Base-by-base conservation (phyloP, 1,140 invertebrate genomes). In the Gonatopus flavifemur region DNA sequence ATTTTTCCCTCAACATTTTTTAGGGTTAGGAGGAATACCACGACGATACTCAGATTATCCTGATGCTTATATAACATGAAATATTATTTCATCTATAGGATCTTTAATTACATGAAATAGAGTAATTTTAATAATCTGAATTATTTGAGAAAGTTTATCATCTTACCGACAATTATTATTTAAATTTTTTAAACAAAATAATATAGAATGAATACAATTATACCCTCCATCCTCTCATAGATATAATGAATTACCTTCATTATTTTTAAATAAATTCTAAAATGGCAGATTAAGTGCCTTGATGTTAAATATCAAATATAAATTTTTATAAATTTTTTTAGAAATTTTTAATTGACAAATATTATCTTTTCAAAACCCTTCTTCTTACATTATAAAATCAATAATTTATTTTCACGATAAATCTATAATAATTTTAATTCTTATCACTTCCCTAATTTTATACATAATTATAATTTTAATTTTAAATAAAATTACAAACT, bases 1-100 rank as follows among this genome's bases (percentile, higher is more conserved):
- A n/a, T 89, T 88, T 74, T 88, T n/a, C 30, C 86, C 86, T 16
- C 84, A 88, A 79, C 85, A 89, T 80, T 89, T 88, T 70, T 78
- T 88, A 81, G 86, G 86, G 18, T 72, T 88, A 78, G 78, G 77
- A 32, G 86, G 87, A 1, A 88, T 89, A 77, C 88, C 88, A 30
- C 84, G 86, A 42, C 84, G 86, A 30, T 86, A 87, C 56, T 82
- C 82, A 25, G 86, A 90, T 73, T 90, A 88, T 54, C 83, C 86
- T 5, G 86, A 88, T 78, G 69, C 69, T 45, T 88, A 76, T 69
- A 70, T 71, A 45, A 56, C 68, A 54, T 87, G 84, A 83, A 88
- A 88, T 81, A 66, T 81, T 56, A 56, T 87, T 51, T 85, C 84
- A 21, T 84, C 83, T 25, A 70, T 86, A 61, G 85, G 86, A 38